Conservation (phyloP, 2,888 invertebrate genomes). For the Dryocosmus kuriphilus region DNA sequence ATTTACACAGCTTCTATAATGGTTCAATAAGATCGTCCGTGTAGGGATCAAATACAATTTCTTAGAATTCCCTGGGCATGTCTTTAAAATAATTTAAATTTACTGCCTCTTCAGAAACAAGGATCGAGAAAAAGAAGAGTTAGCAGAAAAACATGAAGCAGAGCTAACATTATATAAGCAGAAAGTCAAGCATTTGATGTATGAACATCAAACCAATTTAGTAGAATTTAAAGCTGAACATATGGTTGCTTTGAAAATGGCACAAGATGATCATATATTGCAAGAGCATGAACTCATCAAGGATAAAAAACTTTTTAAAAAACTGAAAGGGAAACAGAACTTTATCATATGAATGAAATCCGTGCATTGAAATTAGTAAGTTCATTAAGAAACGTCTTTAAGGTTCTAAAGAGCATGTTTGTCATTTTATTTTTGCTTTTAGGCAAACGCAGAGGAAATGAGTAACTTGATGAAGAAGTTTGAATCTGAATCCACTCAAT, state of each 20-base stretch:
- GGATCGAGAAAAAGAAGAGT: constrained; percentile 92
- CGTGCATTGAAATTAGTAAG: constrained; percentile 83
- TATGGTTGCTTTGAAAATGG: constrained; percentile 88
- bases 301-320: constrained; percentile 85
- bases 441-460: constrained; percentile 51
- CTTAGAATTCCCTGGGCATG: background rate
- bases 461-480: constrained; percentile 78
- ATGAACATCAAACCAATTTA: constrained; percentile 92
- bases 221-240: constrained; percentile 92
- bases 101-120: constrained; percentile 81
- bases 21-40: no score
- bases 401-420: constrained; percentile 3
- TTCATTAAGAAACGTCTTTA: background rate
- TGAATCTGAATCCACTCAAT: constrained; percentile 83
- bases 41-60: no score
- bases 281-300: constrained; percentile 88
- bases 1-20: no score
- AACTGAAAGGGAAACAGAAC: constrained; percentile 84
- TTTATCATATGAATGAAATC: constrained; percentile 86
- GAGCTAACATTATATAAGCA: constrained; percentile 94
- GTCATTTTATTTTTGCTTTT: background rate
- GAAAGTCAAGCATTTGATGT: constrained; percentile 94
- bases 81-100: background rate
- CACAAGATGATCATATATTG: constrained; percentile 89
- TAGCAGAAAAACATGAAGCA: constrained; percentile 91